Conservation (phyloP, 2,888 invertebrate species). For the Stratiomys singularior region DNA sequence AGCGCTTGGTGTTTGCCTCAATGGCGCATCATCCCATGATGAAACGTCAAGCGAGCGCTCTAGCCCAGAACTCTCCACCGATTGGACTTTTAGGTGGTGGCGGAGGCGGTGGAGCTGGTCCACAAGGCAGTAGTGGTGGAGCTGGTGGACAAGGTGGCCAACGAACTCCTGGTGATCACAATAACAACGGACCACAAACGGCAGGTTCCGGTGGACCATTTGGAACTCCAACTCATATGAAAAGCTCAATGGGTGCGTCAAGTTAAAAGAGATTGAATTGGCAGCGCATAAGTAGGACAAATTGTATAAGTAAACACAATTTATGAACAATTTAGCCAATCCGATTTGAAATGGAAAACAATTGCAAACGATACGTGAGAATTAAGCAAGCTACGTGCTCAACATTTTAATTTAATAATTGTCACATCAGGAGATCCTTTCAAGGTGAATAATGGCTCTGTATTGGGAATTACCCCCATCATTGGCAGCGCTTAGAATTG, state of each 20-base stretch:
- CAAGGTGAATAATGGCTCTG: too few relatives aligned
- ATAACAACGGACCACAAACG: constrained; percentile 62
- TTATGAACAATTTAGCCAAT: constrained; percentile 9
- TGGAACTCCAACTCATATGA: constrained; percentile 63
- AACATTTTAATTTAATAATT: too few relatives aligned
- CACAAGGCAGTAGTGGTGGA: constrained; percentile 57
- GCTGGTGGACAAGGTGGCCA: constrained; percentile 59
- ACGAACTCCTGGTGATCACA: constrained; percentile 63
- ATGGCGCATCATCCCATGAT: constrained; percentile 87
- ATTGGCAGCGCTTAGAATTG: too few relatives aligned
- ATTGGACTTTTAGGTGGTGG: constrained; percentile 56
- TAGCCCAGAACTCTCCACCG: constrained; percentile 62
- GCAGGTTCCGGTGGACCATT: constrained; percentile 61
- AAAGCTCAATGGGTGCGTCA: constrained; percentile 64
- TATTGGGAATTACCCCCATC: too few relatives aligned
- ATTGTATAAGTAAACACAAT: neutral
- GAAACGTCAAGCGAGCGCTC: constrained; percentile 64
- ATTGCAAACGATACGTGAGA: neutral
- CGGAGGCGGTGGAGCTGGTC: constrained; percentile 50
- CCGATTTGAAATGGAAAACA: neutral
- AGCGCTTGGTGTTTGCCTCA: constrained; percentile 92
- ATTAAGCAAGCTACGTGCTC: too few relatives aligned
- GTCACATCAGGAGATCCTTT: too few relatives aligned
- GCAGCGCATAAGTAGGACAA: neutral
- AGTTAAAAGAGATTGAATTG: constrained; percentile 59